These are phyloP conservation scores for Hemibagrus wyckioides DNA, from an alignment of 2,113 vertebrate genomes.

Conservation along the genomic window DNA sequence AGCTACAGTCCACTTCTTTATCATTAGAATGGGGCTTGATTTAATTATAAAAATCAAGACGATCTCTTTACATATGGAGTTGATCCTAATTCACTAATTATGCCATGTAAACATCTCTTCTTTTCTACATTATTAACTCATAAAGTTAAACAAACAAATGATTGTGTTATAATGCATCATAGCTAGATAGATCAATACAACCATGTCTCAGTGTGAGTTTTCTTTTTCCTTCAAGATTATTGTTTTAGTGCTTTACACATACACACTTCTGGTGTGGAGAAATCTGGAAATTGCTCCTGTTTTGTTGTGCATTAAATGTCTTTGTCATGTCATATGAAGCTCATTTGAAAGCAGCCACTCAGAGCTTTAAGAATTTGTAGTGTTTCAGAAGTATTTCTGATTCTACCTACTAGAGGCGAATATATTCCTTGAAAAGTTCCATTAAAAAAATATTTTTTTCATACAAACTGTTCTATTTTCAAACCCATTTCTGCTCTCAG, in stretches of 20 bases:
- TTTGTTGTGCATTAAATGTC: background rate
- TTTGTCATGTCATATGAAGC: no score
- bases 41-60: slow-evolving; percentile 21
- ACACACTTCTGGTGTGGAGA: background rate
- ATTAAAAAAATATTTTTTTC: no score
- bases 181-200: background rate
- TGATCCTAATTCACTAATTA: background rate
- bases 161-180: slow-evolving; percentile 1
- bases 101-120: background rate
- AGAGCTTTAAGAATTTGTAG: no score
- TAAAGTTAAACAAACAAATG: slow-evolving; percentile 18
- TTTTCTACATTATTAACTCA: slow-evolving; percentile 37
- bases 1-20: background rate
- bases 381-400: no score
- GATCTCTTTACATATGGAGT: slow-evolving; percentile 15
- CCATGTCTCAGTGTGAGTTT: background rate
- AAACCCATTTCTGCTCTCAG: no score
- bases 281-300: background rate
- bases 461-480: no score
- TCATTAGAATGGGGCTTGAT: background rate
- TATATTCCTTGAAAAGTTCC: no score
- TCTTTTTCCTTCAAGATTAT: background rate
- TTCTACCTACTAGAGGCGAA: no score
- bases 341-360: no score
- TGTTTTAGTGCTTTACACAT: background rate